Percentiles rank a stretch among this genome's conserved stretches.
Evolutionary conservation across 2,113 vertebrate species (phyloP).

Genomic region (Chrysochloris asiatica): DNA sequence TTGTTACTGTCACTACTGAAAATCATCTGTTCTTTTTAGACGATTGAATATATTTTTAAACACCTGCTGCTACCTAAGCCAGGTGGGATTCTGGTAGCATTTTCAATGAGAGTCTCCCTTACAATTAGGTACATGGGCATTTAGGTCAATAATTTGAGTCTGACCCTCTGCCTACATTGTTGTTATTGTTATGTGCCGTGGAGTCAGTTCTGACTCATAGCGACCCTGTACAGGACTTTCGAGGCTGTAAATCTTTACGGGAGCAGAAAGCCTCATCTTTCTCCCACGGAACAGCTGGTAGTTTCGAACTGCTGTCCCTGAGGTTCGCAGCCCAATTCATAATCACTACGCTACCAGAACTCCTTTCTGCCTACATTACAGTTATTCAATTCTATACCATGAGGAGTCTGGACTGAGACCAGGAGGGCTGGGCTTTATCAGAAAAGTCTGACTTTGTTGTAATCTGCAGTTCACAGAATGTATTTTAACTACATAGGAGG

Average conservation of each 20-base stretch:
- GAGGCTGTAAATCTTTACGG: too few species aligned
- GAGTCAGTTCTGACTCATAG: too few species aligned
- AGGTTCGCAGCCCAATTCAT: too few species aligned
- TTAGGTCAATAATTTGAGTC: background rate
- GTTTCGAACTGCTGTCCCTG: too few species aligned
- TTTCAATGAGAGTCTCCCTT: background rate
- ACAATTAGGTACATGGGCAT: too few species aligned
- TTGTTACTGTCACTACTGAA: background rate
- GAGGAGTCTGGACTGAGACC: background rate
- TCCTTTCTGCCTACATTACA: background rate
- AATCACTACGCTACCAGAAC: too few species aligned
- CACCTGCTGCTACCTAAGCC: background rate
- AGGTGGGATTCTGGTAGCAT: background rate
- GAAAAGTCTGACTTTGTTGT: background rate
- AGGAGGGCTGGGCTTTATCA: background rate
- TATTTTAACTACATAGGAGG: background rate
- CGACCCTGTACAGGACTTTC: too few species aligned
- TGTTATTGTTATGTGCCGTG: too few species aligned
- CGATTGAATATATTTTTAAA: background rate
- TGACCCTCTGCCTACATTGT: background rate
- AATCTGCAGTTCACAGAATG: background rate
- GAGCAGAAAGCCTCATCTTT: too few species aligned
- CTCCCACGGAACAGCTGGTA: too few species aligned
- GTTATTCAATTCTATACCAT: background rate
- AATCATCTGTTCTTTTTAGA: slow-evolving; percentile 7